phyloP scores from a whole-genome alignment of 1,140 invertebrate species.

The Camponotus vicinus region DNA sequence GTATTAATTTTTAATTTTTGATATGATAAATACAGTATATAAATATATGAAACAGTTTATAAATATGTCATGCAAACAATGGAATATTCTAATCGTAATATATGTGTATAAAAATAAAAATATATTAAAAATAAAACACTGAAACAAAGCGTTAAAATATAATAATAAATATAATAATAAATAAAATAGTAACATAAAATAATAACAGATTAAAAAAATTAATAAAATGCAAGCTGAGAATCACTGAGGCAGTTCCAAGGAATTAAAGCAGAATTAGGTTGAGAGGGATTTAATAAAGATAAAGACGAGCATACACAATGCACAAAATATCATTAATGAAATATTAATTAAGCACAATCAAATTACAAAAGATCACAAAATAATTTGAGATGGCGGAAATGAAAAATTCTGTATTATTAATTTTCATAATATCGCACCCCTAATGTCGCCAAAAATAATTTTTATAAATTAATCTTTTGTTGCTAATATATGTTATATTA shows the following conservation, averaged over 20 bases:
- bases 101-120: neutral
- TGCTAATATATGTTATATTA: neutral
- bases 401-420: neutral
- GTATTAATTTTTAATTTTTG: neutral
- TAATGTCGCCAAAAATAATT: neutral
- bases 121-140: neutral
- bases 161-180: neutral
- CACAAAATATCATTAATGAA: slow-evolving; percentile 33
- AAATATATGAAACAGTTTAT: too few species aligned
- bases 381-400: neutral
- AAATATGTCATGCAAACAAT: neutral
- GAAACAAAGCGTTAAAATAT: neutral
- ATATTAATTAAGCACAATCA: slow-evolving; percentile 30
- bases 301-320: slow-evolving; percentile 22
- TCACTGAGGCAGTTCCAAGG: slow-evolving; percentile 34
- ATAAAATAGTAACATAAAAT: neutral
- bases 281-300: slow-evolving; percentile 24
- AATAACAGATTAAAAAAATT: neutral
- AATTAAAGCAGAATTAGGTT: slow-evolving; percentile 36
- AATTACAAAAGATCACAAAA: slow-evolving; percentile 19
- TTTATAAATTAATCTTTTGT: slow-evolving; percentile 11
- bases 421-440: neutral
- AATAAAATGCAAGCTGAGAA: slow-evolving; percentile 14
- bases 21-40: neutral
- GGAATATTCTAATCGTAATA: slow-evolving; percentile 6